Percentiles rank a stretch among this genome's conserved stretches.
Conservation (phyloP, 1,140 invertebrate genomes). For the Drosophila repleta region DNA sequence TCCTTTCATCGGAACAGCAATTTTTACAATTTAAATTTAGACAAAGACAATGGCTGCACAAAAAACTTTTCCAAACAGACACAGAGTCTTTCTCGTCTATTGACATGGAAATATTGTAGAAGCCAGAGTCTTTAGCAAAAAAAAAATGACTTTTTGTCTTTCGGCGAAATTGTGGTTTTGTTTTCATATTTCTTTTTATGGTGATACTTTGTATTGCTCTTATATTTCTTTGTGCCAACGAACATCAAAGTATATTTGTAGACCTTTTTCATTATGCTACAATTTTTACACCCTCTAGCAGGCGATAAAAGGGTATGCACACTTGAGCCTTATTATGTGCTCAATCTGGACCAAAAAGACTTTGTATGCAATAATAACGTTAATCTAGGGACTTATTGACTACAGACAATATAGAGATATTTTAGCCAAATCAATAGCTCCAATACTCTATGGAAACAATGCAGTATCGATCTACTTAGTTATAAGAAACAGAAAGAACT, state of each 20-base stretch:
- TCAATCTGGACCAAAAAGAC: too few species aligned
- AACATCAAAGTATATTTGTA: conserved; percentile 66
- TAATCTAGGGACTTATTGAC: too few species aligned
- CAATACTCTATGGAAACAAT: too few species aligned
- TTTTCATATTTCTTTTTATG: conserved; percentile 63
- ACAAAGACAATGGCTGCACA: conserved; percentile 17
- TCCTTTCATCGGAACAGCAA: not conserved
- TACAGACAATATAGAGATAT: too few species aligned
- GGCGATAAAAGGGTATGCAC: conserved; percentile 16
- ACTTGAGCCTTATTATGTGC: not conserved
- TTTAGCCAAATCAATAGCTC: too few species aligned
- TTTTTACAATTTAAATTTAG: conserved; percentile 8
- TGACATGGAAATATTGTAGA: conserved; percentile 42
- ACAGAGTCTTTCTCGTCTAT: conserved; percentile 18
- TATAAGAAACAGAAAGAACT: too few species aligned
- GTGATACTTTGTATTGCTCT: conserved; percentile 33
- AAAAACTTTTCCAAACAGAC: conserved; percentile 7
- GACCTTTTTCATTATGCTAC: conserved; percentile 68
- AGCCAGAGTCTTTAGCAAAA: conserved; percentile 63
- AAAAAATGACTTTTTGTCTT: conserved; percentile 61
- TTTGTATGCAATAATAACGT: too few species aligned
- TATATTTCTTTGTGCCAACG: conserved; percentile 65
- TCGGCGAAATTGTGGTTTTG: conserved; percentile 66
- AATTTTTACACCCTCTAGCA: conserved; percentile 33
- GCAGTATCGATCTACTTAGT: too few species aligned